Conservation (phyloP, 2,888 invertebrate species). For the Miltochrista miniata region DNA sequence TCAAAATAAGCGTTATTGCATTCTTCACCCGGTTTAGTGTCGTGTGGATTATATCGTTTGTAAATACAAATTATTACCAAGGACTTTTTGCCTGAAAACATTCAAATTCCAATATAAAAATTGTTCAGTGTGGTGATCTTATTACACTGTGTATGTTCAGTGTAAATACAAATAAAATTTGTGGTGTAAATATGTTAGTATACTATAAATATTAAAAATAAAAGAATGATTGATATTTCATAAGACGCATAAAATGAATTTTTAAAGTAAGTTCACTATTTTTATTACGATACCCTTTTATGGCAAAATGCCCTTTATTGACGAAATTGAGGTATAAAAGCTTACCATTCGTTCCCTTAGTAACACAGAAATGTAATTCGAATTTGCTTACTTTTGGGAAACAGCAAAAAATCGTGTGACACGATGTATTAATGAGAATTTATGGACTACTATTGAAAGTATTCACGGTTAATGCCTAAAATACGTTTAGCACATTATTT, state of each 20-base stretch:
- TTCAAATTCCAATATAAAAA: no score
- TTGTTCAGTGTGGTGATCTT: no score
- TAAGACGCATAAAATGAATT: slow-evolving; percentile 37
- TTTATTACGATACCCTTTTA: neutral
- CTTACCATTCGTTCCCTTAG: slow-evolving; percentile 4
- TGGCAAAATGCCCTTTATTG: neutral
- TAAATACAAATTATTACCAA: slow-evolving; percentile 18
- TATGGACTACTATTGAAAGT: no score
- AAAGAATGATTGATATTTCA: slow-evolving; percentile 34
- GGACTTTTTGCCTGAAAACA: no score
- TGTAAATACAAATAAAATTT: slow-evolving; percentile 37
- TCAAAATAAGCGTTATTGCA: slow-evolving; percentile 35
- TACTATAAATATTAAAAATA: slow-evolving; percentile 43
- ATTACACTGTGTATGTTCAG: slow-evolving; percentile 24
- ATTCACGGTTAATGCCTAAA: no score
- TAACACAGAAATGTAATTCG: no score
- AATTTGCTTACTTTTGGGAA: no score
- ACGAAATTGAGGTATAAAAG: slow-evolving; percentile 1
- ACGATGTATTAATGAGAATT: no score
- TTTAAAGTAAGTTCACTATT: slow-evolving; percentile 16
- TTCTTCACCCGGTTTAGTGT: slow-evolving; percentile 29
- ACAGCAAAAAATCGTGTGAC: no score
- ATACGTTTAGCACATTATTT: no score
- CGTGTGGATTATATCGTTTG: slow-evolving; percentile 32
- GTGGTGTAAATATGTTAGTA: neutral